Base-by-base conservation (phyloP, 2,888 invertebrate genomes). In the Dryococelus australis region DNA sequence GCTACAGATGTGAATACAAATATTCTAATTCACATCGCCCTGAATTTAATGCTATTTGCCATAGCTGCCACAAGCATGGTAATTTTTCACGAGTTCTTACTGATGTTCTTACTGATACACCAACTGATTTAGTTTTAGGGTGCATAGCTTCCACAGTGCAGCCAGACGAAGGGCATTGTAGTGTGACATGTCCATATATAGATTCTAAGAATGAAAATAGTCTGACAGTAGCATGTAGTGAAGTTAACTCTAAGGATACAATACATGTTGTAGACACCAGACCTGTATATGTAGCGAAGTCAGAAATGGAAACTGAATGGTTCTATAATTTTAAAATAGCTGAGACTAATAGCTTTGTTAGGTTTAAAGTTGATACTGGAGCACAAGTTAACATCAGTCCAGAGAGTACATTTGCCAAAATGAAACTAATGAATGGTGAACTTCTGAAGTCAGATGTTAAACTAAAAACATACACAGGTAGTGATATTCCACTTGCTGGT, bases 361-460 rank as follows among this genome's bases (percentile, higher is more conserved):
- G 24, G 6, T 65, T 65, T 65, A 65, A 65, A 2, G n/a, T 65
- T n/a, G n/a, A 65, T 20, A 65, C 65, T 3, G 65, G 65, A 9
- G 65, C 24, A 16, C 65, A 10, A 65, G 65, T 65, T 1, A 65
- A 65, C 16, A 65, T 65, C 6, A 65, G 6, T 2, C 65, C 6
- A 16, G n/a, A 65, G n/a, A 16, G 24, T n/a, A n/a, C 16, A 20
- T 65, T 65, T n/a, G 6, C 3, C 4, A 1, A 65, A 6, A 12
- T 65, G 16, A 65, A 65, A n/a, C 8, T 65, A n/a, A 20, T 8
- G 6, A 65, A 65, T 8, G 65, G 24, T 8, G n/a, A 8, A n/a
- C 24, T 65, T 8, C 16, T 65, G 24, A 35, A 4, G 8, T 13
- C 87, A 87, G 89, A 88, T 65, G 47, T 43, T 81, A 43, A 85